Percentiles rank a stretch among this genome's conserved stretches.
phyloP scores from a whole-genome alignment of 2,113 vertebrate genomes.

The Malaclemys terrapin region DNA sequence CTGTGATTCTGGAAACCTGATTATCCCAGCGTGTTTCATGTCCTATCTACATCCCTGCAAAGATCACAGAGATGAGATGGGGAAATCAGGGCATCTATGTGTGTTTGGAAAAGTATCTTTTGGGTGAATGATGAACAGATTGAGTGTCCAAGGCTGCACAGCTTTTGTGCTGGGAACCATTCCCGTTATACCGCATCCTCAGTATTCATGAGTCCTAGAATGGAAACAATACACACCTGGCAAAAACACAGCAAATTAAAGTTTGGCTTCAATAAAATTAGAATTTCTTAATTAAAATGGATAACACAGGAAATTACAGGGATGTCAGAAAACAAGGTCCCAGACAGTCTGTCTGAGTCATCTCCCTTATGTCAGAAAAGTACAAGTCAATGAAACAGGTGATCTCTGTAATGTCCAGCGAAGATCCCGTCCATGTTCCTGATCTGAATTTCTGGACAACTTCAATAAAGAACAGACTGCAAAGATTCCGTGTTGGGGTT shows the following conservation, averaged over 20 bases:
- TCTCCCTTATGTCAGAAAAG: background rate
- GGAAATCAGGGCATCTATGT: background rate
- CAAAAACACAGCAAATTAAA: background rate
- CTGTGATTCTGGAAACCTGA: background rate
- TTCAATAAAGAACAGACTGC: background rate
- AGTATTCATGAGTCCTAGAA: background rate
- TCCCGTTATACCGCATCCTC: background rate
- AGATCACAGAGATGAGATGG: background rate
- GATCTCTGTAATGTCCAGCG: background rate
- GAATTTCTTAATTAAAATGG: background rate
- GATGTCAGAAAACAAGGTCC: background rate
- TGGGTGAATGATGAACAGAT: background rate
- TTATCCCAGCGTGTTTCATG: background rate
- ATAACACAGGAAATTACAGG: background rate
- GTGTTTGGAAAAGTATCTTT: background rate
- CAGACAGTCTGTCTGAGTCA: background rate
- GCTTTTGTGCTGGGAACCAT: background rate
- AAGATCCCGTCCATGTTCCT: background rate
- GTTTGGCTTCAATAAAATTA: background rate
- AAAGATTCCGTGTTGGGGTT: background rate
- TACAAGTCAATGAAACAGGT: background rate
- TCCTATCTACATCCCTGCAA: background rate
- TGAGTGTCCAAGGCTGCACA: background rate
- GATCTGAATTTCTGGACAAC: background rate
- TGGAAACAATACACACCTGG: background rate